phyloP scores from a whole-genome alignment of 2,113 vertebrate genomes.

The Scartelaos histophorus region DNA sequence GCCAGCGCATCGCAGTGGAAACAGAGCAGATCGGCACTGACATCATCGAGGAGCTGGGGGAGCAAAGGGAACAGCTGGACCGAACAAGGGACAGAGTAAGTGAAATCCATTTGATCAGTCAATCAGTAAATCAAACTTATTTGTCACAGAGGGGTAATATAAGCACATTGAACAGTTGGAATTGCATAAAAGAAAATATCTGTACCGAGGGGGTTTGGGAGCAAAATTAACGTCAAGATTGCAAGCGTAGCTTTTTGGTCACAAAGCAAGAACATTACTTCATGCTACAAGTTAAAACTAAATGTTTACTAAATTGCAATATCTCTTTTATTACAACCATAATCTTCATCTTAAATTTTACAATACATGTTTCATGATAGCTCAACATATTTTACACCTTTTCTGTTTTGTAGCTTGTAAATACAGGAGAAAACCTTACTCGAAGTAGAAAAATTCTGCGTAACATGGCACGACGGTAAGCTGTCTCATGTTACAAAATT shows the following conservation, averaged over 20 bases:
- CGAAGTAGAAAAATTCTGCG: conserved; percentile 91
- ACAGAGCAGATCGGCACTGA: conserved; percentile 90
- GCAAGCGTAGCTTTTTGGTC: too few relatives aligned
- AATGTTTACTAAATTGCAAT: too few relatives aligned
- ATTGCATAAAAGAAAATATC: not conserved
- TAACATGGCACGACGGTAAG: conserved; percentile 91
- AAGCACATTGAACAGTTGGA: not conserved
- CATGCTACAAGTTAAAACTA: not conserved
- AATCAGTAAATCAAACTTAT: too few relatives aligned
- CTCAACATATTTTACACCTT: not conserved
- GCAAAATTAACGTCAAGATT: too few relatives aligned
- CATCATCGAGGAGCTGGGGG: conserved; percentile 94
- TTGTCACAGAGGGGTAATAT: too few relatives aligned
- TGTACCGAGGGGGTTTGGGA: not conserved
- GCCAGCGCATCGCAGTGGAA: conserved; percentile 87
- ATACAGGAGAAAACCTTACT: conserved; percentile 93
- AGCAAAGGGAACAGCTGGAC: conserved; percentile 93
- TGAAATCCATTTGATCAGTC: too few relatives aligned
- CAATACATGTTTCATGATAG: not conserved
- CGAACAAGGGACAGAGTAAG: conserved; percentile 88
- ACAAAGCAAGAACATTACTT: not conserved
- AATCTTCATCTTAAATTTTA: too few relatives aligned
- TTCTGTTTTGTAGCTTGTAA: conserved; percentile 80
- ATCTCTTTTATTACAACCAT: too few relatives aligned
- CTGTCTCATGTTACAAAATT: not conserved